phyloP scores from a whole-genome alignment of 2,113 vertebrate species.

The Daboia siamensis region DNA sequence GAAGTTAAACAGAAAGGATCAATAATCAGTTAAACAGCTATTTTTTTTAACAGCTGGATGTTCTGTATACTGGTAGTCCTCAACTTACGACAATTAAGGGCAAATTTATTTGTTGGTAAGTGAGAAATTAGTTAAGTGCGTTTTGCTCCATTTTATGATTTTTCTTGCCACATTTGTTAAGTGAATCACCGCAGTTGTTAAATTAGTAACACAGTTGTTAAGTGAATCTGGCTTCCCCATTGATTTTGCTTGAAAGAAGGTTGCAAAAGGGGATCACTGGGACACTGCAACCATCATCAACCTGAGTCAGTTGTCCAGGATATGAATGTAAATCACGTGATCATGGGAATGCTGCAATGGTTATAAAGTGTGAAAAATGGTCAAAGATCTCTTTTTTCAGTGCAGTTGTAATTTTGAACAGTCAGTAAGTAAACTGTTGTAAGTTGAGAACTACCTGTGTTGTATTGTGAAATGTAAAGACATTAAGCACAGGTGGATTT shows the following conservation, averaged over 20 bases:
- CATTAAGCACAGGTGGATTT: neutral
- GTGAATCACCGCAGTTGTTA: neutral
- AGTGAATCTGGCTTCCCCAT: no score
- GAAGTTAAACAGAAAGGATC: neutral
- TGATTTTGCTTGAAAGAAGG: no score
- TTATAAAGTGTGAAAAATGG: no score
- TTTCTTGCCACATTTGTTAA: neutral
- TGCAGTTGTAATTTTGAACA: no score
- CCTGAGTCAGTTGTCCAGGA: no score
- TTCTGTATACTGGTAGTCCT: neutral
- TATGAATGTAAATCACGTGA: no score
- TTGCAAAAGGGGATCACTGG: no score
- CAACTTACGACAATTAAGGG: neutral
- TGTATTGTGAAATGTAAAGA: neutral
- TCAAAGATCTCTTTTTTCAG: no score
- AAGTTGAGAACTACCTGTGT: neutral
- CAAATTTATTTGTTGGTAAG: neutral
- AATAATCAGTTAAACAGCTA: neutral
- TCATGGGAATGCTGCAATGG: no score
- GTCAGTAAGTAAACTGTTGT: neutral
- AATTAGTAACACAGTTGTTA: neutral
- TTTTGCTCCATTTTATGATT: neutral
- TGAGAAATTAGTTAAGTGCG: neutral
- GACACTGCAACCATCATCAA: no score
- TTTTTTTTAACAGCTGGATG: neutral